Evolutionary conservation across 2,797 vertebrate genomes (phyloP), one percentile per base, ranked within the genome.

Genomic region (Philypnodon macrostomus): DNA sequence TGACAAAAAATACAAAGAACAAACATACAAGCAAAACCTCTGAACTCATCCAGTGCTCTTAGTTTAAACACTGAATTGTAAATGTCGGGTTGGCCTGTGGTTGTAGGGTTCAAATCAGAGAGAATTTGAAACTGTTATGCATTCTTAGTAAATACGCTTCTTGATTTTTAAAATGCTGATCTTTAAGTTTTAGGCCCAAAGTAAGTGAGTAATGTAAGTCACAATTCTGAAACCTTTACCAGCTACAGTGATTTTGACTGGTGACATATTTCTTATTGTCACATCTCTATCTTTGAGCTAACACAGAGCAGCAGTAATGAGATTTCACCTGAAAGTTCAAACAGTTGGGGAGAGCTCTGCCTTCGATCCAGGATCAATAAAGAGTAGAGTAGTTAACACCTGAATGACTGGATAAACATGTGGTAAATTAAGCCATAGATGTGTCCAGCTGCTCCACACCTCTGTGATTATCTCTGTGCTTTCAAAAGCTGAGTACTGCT

Each of bases 381-480:
- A 6, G 26, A 65, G 29, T 34, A 47, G 19, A 47, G 48, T 37
- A 40, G 24, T 53, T 44, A 38, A 44, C 52, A 11, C 64, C n/a
- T 4, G 9, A 36, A 6, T 39, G 38, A 63, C 7, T 53, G 36
- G 32, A 44, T 46, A 37, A 67, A 52, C 13, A 14, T 13, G 32
- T 57, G 39, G 41, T 21, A 56, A 61, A 40, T 27, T 47, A 33
- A 58, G 29, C 21, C 16, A 5, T 56, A 42, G 17, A 35, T 47
- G 24, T 35, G 34, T 1, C 29, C n/a, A 59, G 61, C 40, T 62
- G 37, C 53, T 39, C 64, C 51, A 47, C 60, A 26, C 42, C 73
- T 71, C 23, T 52, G 45, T 41, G 61, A 42, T 70, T 14, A 47
- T 49, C 16, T 15, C n/a, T n/a, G n/a, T n/a, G n/a, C n/a, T n/a